phyloP scores from a whole-genome alignment of 2,888 invertebrate genomes.

The Hemaris fuciformis region DNA sequence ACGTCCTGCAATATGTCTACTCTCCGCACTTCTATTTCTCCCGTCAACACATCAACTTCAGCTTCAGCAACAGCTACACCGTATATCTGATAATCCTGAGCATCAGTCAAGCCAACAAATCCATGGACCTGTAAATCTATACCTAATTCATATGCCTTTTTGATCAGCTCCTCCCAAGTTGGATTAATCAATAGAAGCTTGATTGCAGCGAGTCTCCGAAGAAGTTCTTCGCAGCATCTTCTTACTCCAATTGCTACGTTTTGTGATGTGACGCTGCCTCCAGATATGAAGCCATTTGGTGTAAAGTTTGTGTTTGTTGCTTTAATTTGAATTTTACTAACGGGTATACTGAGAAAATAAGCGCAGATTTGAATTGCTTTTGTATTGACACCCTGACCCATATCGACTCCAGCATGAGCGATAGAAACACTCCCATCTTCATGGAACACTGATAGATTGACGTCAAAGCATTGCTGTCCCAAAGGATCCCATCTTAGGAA shows the following conservation, averaged over 20 bases:
- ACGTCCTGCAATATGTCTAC: slow-evolving; percentile 85
- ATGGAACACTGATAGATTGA: slow-evolving; percentile 83
- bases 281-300: slow-evolving; percentile 84
- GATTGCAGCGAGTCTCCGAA: slow-evolving; percentile 66
- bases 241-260: slow-evolving; percentile 79
- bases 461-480: slow-evolving; percentile 51
- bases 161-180: slow-evolving; percentile 74
- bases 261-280: slow-evolving; percentile 86
- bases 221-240: slow-evolving; percentile 71
- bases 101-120: slow-evolving; percentile 35
- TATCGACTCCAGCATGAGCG: slow-evolving; percentile 84
- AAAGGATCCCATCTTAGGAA: slow-evolving; percentile 82
- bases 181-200: slow-evolving; percentile 56
- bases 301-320: slow-evolving; percentile 81
- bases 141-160: slow-evolving; percentile 55
- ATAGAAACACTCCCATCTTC: slow-evolving; percentile 83
- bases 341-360: slow-evolving; percentile 81
- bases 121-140: slow-evolving; percentile 52
- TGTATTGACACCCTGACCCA: slow-evolving; percentile 88
- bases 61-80: slow-evolving; percentile 83
- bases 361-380: slow-evolving; percentile 85
- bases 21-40: slow-evolving; percentile 81
- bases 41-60: slow-evolving; percentile 87
- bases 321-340: slow-evolving; percentile 84
- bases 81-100: slow-evolving; percentile 56